Base-by-base conservation (phyloP, 2,888 invertebrate genomes). In the Ditylenchus weischeri region DNA sequence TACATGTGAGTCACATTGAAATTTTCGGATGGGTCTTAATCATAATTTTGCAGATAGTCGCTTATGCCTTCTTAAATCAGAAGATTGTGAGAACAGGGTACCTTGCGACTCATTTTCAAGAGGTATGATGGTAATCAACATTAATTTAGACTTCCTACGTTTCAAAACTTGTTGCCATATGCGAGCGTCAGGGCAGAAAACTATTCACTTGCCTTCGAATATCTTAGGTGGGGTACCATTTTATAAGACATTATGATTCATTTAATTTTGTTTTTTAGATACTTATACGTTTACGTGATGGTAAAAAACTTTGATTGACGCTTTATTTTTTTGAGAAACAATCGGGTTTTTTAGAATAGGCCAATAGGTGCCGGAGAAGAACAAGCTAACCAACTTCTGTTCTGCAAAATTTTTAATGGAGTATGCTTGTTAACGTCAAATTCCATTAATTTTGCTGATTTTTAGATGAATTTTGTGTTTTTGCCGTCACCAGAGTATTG, bases 181-280 rank as follows among this genome's bases (percentile, higher is more conserved):
- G 43, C 15, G 8, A 43, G 43, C 8, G 15, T 43, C 43, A 43
- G 43, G 62, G 77, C 81, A 4, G 61, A 70, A 8, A 69, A 71
- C 59, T 82, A 75, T 73, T 38, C 62, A 8, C 63, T 81, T n/a
- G 79, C 79, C 0, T 81, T 81, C 64, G 81, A 81, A 66, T 79
- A 72, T 72, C 69, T 80, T n/a, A 43, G 43, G 43, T 43, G 15
- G 43, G 13, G 15, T 2, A 43, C 43, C 13, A 13, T 43, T 29
- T 5, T 29, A 4, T 29, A 29, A 5, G 29, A 29, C 5, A 5
- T 29, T 5, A 29, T 4, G 29, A 29, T 29, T 29, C 2, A 29
- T 29, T 29, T 29, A 38, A n/a, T 43, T 43, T 10, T 13, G 8
- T 13, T 43, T 43, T 43, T 8, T 43, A 68, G 81, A 18, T 75